Evolutionary conservation across 2,113 vertebrate genomes (phyloP).

Genomic region (Ptilonorhynchus violaceus): DNA sequence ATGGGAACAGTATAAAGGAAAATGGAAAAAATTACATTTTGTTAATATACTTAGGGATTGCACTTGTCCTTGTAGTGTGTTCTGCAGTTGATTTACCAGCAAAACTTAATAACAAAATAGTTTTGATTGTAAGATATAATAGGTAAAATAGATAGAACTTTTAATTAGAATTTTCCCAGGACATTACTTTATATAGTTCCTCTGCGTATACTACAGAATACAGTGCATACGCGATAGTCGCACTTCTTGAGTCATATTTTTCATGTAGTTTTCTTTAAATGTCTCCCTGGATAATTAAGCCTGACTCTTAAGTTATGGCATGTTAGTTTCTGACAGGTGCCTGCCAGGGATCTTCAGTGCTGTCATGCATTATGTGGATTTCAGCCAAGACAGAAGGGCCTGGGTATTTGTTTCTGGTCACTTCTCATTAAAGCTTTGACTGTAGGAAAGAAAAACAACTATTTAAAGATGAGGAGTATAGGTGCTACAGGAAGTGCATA

Average conservation of each 20-base stretch:
- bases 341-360: slow-evolving; percentile 73
- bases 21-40: background rate
- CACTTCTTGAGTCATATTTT: slow-evolving; percentile 64
- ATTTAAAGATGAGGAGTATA: slow-evolving; percentile 21
- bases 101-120: background rate
- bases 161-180: background rate
- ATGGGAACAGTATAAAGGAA: background rate
- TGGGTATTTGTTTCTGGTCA: slow-evolving; percentile 65
- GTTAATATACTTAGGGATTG: background rate
- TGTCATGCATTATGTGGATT: slow-evolving; percentile 72
- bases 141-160: background rate
- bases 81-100: background rate
- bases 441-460: slow-evolving; percentile 49
- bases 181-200: background rate
- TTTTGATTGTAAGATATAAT: background rate
- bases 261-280: slow-evolving; percentile 70
- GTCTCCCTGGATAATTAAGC: slow-evolving; percentile 72
- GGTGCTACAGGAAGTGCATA: background rate
- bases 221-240: background rate
- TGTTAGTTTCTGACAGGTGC: slow-evolving; percentile 75
- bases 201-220: background rate
- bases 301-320: slow-evolving; percentile 68
- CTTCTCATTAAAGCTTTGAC: slow-evolving; percentile 70
- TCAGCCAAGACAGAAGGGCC: slow-evolving; percentile 69
- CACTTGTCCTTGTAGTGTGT: background rate